Conservation (phyloP, 2,113 vertebrate species). For the Paracanthobrama guichenoti region DNA sequence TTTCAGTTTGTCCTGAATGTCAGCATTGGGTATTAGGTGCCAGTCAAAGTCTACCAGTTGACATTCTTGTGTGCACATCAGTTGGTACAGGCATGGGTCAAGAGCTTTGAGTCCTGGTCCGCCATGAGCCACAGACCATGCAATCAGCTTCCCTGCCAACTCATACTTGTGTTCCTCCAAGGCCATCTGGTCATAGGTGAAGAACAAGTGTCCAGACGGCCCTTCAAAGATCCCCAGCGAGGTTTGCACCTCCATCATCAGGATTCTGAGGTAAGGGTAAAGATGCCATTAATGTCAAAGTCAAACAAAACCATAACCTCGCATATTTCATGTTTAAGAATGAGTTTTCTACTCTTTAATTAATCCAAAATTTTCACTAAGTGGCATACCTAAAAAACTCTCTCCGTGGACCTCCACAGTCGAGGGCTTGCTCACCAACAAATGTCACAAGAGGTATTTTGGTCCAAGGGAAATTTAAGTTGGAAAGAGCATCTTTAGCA, state of each 20-base stretch:
- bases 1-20: constrained; percentile 59
- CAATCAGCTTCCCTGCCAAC: constrained; percentile 68
- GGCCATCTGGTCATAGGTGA: constrained; percentile 66
- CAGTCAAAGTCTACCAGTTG: constrained; percentile 64
- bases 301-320: not conserved
- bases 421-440: constrained; percentile 54
- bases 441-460: constrained; percentile 59
- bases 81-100: constrained; percentile 67
- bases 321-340: not conserved
- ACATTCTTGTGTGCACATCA: constrained; percentile 66
- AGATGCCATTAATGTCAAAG: not conserved
- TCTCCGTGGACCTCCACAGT: constrained; percentile 50
- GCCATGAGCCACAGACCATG: constrained; percentile 69
- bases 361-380: too few relatives aligned
- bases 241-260: constrained; percentile 65
- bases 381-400: constrained; percentile 72
- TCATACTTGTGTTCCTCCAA: constrained; percentile 65
- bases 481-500: constrained; percentile 25
- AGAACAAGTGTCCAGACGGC: constrained; percentile 59
- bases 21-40: constrained; percentile 59
- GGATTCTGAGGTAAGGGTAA: constrained; percentile 55
- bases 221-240: constrained; percentile 68
- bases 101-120: constrained; percentile 67
- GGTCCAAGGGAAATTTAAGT: constrained; percentile 63
- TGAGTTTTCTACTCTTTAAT: not conserved